Conservation (phyloP, 2,113 vertebrate genomes). For the Opisthocomus hoazin region DNA sequence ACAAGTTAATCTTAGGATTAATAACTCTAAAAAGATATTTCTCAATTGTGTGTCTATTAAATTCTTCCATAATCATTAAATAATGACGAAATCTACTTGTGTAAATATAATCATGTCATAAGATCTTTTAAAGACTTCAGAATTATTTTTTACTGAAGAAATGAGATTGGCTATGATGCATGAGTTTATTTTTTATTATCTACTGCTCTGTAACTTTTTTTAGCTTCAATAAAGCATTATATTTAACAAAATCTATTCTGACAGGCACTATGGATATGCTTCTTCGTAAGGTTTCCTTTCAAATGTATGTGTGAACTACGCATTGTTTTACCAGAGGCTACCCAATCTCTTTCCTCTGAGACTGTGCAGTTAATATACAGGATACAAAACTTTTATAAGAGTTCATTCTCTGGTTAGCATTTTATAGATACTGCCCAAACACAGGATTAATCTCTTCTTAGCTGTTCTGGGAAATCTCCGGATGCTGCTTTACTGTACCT, state of each 20-base stretch:
- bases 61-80: not conserved
- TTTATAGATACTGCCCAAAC: not conserved
- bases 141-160: not conserved
- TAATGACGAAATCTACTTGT: not conserved
- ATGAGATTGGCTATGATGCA: not conserved
- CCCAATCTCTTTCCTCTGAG: not conserved
- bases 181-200: not conserved
- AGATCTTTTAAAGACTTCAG: not conserved
- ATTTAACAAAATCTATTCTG: not conserved
- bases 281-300: not conserved
- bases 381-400: not conserved
- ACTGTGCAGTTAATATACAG: not conserved
- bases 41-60: not conserved
- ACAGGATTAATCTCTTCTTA: not conserved
- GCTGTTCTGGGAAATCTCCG: not conserved
- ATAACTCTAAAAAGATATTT: not conserved
- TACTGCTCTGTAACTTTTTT: not conserved
- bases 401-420: not conserved
- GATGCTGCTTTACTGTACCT: not conserved
- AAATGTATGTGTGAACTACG: not conserved
- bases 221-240: not conserved
- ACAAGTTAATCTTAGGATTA: not conserved
- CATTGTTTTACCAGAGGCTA: not conserved
- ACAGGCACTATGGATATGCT: not conserved
- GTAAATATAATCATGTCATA: not conserved